Conservation (phyloP, 2,797 vertebrate species). For the Premnoplex brunnescens region DNA sequence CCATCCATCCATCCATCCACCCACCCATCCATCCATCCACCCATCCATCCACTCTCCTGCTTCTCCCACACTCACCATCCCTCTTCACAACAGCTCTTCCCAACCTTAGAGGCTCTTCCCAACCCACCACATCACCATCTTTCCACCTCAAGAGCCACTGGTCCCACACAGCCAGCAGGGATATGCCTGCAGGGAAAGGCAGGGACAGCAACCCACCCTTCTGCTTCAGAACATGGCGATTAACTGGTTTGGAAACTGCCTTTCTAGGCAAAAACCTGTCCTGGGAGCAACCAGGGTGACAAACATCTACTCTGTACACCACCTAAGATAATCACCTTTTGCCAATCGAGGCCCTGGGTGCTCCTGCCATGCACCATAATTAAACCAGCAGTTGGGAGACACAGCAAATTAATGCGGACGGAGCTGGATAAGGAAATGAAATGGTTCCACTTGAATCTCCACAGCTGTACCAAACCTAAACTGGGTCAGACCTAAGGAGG, state of each 20-base stretch:
- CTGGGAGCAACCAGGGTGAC: neutral
- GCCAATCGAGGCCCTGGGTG: neutral
- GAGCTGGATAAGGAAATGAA: neutral
- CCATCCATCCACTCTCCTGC: neutral
- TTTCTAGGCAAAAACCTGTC: conserved; percentile 31
- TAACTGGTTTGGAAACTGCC: conserved; percentile 33
- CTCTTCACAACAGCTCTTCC: neutral
- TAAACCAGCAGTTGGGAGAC: neutral
- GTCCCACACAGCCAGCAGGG: neutral
- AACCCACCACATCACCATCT: neutral
- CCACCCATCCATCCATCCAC: neutral
- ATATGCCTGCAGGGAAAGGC: neutral
- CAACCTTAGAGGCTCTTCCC: neutral
- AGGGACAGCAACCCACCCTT: neutral
- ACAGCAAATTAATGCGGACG: rapidly evolving
- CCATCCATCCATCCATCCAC: no score
- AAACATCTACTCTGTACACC: neutral
- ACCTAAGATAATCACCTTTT: neutral
- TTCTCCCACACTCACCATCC: neutral
- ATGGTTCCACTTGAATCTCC: neutral
- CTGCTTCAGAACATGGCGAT: neutral
- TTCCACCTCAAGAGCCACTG: neutral
- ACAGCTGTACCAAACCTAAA: conserved; percentile 1
- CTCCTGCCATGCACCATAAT: neutral
- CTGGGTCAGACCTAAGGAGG: neutral